Base-by-base conservation (phyloP, 1,140 invertebrate genomes). In the Coptotermes formosanus region DNA sequence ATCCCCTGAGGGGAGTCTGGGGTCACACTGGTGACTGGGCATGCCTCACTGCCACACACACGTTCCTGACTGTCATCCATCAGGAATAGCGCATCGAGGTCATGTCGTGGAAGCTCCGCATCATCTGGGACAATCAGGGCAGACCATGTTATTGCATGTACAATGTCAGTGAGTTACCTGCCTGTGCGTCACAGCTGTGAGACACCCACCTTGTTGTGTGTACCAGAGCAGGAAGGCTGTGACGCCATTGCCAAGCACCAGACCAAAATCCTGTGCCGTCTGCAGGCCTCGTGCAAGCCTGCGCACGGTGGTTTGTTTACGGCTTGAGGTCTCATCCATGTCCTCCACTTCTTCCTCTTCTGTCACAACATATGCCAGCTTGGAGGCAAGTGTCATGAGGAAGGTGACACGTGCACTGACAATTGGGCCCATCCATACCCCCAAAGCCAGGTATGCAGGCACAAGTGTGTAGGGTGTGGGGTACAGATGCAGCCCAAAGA, bases 401-500 rank as follows among this genome's bases (percentile, higher is more conserved):
- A 94, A 92, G 0, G 93, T 91, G 0, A 92, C 91, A 86, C 93
- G 90, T 11, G 93, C 92, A 23, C 93, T 89, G n/a, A 91, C 92
- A 21, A 92, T 89, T 30, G 92, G 92, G 82, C 93, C 93, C 11
- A 92, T 87, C 30, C 91, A 92, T 2, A 93, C 85, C 0, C 95
- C 95, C 85, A 94, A 90, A 12, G 94, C 87, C 0, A 93, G 91
- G 88, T 94, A 95, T 25, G 92, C 92, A 23, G 93, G 92, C 30
- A 94, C 88, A 48, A 95, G 89, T 44, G 93, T 89, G 87, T 93
- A 94, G 85, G 94, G 90, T n/a, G 92, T 92, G 8, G 94, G 94
- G 88, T 93, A 94, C 0, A 94, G 88, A 87, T 95, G 94, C 11
- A 91, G 90, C 0, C 91, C 90, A 82, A 94, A 91, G 88, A 95